Percentiles rank a stretch among this genome's conserved stretches.
Evolutionary conservation across 2,888 invertebrate genomes (phyloP).

Genomic region (Polydrusus cervinus): DNA sequence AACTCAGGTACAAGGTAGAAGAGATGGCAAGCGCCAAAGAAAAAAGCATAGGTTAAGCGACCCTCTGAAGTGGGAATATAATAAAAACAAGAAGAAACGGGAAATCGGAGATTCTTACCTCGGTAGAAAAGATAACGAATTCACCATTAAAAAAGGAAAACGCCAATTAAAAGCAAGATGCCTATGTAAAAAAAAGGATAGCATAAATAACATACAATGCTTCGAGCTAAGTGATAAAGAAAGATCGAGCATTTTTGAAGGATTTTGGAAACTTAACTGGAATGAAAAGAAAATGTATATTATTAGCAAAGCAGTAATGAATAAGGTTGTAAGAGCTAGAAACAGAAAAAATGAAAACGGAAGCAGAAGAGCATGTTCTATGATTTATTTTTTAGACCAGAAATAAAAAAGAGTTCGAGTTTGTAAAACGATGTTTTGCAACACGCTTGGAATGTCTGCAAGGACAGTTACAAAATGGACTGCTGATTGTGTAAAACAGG

Average conservation of each 20-base stretch:
- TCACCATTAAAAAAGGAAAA: constrained; percentile 20
- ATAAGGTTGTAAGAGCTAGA: constrained; percentile 22
- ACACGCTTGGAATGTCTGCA: constrained; percentile 40
- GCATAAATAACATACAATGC: constrained; percentile 10
- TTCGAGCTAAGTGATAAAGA: constrained; percentile 9
- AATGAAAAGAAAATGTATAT: constrained; percentile 20
- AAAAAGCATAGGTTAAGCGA: constrained; percentile 19
- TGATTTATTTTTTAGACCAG: constrained; percentile 9
- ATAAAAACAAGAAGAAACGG: constrained; percentile 17
- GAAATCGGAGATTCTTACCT: constrained; percentile 20
- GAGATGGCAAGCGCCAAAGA: constrained; percentile 17
- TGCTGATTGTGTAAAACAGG: background rate
- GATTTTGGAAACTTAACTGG: constrained; percentile 20
- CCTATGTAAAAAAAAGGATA: constrained; percentile 20
- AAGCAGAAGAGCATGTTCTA: constrained; percentile 24
- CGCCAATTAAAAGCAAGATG: constrained; percentile 14
- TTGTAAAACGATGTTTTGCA: constrained; percentile 34
- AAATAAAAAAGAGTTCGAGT: constrained; percentile 33
- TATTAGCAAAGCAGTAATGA: constrained; percentile 15
- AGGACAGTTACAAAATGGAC: constrained; percentile 39
- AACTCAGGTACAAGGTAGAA: constrained; percentile 14
- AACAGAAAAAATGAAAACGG: constrained; percentile 22
- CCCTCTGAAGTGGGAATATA: constrained; percentile 22
- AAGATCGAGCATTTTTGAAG: constrained; percentile 10
- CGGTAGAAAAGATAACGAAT: constrained; percentile 9